Evolutionary conservation across 2,888 invertebrate species (phyloP).

Genomic region (Diarsia dahlii): DNA sequence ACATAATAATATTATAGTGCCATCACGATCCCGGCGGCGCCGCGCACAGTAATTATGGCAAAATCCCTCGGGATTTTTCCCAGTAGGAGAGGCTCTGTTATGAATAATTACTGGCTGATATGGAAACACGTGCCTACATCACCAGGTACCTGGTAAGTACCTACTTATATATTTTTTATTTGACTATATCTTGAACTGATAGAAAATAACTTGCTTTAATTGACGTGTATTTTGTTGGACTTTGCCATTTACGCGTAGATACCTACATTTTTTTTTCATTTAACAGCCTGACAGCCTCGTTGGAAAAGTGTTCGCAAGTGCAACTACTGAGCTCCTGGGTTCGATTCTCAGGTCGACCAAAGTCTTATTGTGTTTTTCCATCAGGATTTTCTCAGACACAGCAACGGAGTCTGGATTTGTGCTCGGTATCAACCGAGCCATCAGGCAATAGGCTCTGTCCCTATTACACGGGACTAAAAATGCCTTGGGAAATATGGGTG

Average conservation of each 20-base stretch:
- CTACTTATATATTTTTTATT: too few relatives aligned
- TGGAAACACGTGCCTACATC: conserved; percentile 4
- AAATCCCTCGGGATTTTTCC: conserved; percentile 52
- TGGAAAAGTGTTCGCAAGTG: too few relatives aligned
- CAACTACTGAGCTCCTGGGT: not conserved
- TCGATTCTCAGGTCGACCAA: not conserved
- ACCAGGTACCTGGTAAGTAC: too few relatives aligned
- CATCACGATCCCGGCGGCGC: conserved; percentile 54
- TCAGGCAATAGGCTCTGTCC: too few relatives aligned
- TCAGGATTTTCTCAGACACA: too few relatives aligned
- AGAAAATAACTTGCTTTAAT: too few relatives aligned
- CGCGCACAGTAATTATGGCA: conserved; percentile 49
- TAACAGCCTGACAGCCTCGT: too few relatives aligned
- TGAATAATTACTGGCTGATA: conserved; percentile 54
- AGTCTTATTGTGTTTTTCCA: not conserved
- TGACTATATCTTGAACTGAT: not conserved
- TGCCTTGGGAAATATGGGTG: too few relatives aligned
- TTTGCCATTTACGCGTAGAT: not conserved
- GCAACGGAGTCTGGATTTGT: not conserved
- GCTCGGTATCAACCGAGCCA: too few relatives aligned
- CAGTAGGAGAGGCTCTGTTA: conserved; percentile 40
- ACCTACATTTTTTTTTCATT: too few relatives aligned
- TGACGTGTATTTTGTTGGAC: not conserved
- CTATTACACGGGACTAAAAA: not conserved
- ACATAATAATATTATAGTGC: conserved; percentile 44